These are phyloP conservation scores for Megamerina dolium DNA, from an alignment of 2,888 invertebrate species.

Conservation along the genomic window DNA sequence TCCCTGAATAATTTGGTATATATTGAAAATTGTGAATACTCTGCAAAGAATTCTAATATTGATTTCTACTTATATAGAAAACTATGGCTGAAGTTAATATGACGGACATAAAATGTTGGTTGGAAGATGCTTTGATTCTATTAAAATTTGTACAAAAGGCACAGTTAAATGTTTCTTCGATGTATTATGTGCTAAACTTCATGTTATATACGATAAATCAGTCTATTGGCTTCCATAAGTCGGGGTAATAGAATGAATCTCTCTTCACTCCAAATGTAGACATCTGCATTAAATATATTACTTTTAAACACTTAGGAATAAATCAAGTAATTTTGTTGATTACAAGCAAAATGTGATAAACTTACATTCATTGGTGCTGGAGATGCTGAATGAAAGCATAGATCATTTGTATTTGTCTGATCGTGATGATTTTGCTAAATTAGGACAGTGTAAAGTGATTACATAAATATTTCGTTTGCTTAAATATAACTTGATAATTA, in stretches of 20 bases:
- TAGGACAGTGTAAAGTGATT: conserved; percentile 6
- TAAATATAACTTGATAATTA: neutral
- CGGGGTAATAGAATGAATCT: no score
- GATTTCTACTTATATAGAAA: no score
- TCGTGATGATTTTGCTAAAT: neutral
- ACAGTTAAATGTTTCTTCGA: no score
- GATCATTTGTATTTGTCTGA: conserved; percentile 1
- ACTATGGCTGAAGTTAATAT: no score
- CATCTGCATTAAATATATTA: neutral
- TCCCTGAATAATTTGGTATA: no score
- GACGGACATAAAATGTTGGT: no score
- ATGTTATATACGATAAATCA: neutral
- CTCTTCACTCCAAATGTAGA: no score
- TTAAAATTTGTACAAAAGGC: no score
- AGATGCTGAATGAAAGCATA: conserved; percentile 4
- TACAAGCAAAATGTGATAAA: neutral
- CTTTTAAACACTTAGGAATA: neutral
- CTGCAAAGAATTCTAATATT: no score
- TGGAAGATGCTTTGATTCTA: no score
- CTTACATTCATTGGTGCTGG: conserved; percentile 4
- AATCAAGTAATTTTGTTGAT: neutral
- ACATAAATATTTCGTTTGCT: neutral
- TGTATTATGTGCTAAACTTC: neutral
- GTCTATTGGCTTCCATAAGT: neutral
- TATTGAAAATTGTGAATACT: no score